Percentiles rank a stretch among this genome's conserved stretches.
Conservation (phyloP, 92 coral and sea anemone species). For the Bergia sp. region DNA sequence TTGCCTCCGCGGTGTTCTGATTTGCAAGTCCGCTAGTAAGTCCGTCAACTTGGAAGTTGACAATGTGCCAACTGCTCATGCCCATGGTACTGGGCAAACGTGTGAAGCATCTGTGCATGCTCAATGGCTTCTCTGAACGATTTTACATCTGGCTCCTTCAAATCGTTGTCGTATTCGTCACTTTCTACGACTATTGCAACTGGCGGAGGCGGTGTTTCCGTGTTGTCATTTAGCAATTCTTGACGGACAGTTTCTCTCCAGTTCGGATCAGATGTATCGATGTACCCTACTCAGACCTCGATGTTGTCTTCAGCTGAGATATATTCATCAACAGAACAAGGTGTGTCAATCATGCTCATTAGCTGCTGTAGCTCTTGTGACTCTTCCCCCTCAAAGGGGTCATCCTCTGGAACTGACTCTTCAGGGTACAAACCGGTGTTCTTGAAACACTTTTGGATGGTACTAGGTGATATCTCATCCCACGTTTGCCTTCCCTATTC, state of each 20-base stretch:
- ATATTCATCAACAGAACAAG: slow-evolving; percentile 38
- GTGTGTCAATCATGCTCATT: slow-evolving; percentile 39
- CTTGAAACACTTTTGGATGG: slow-evolving; percentile 42
- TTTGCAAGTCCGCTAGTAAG: too few relatives aligned
- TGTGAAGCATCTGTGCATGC: too few relatives aligned
- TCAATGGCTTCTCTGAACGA: too few relatives aligned
- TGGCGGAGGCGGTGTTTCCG: too few relatives aligned
- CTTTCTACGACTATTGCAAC: too few relatives aligned
- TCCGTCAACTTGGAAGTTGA: too few relatives aligned
- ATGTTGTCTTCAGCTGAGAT: slow-evolving; percentile 49
- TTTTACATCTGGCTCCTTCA: too few relatives aligned
- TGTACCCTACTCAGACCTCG: slow-evolving; percentile 43
- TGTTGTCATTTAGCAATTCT: slow-evolving; percentile 25
- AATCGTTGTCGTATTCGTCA: too few relatives aligned
- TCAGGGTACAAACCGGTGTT: slow-evolving; percentile 40
- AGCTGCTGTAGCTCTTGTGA: slow-evolving; percentile 35
- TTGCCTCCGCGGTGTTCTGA: too few relatives aligned
- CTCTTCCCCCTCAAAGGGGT: slow-evolving; percentile 54
- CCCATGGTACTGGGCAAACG: too few relatives aligned
- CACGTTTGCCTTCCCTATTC: slow-evolving; percentile 68
- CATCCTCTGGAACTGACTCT: slow-evolving; percentile 37
- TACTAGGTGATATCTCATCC: slow-evolving; percentile 58
- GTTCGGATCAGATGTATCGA: slow-evolving; percentile 49
- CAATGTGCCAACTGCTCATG: too few relatives aligned
- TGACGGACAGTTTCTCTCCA: slow-evolving; percentile 42